Evolutionary conservation across 2,888 invertebrate species (phyloP).

Genomic region (Scotopteryx bipunctaria): DNA sequence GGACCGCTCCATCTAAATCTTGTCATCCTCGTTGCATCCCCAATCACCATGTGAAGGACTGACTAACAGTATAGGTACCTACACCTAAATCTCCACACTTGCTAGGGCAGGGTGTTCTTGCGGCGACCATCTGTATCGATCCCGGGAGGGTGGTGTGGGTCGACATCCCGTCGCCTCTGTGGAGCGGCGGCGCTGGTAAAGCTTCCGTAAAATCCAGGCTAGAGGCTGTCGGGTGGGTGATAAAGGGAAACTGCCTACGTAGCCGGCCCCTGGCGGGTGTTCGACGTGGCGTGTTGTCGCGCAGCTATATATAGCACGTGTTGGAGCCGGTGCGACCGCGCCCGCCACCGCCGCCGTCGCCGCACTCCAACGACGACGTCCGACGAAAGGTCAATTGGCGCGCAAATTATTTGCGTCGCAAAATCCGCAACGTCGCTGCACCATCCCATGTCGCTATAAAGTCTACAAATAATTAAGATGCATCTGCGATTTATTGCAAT

Average conservation of each 20-base stretch:
- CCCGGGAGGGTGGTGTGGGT: constrained; percentile 78
- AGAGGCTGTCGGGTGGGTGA: constrained; percentile 78
- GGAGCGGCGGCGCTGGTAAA: constrained; percentile 67
- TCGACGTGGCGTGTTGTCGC: constrained; percentile 73
- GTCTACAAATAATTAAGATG: constrained; percentile 36
- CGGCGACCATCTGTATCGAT: constrained; percentile 80
- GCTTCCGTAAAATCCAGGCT: constrained; percentile 76
- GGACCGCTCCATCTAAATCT: background rate
- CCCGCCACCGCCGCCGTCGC: constrained; percentile 63
- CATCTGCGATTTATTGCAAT: constrained; percentile 36
- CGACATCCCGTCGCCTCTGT: constrained; percentile 75
- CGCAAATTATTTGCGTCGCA: constrained; percentile 83
- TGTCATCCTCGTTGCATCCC: constrained; percentile 44
- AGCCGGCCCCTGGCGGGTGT: constrained; percentile 77
- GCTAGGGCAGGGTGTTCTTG: constrained; percentile 62
- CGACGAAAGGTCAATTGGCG: constrained; percentile 83
- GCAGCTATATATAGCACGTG: constrained; percentile 79
- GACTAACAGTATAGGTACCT: constrained; percentile 35
- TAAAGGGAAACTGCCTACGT: constrained; percentile 80
- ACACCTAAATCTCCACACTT: constrained; percentile 51
- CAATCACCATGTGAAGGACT: constrained; percentile 45
- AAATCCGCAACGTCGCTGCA: constrained; percentile 71
- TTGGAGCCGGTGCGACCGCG: constrained; percentile 70
- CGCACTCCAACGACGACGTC: constrained; percentile 66
- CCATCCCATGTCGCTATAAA: constrained; percentile 47